A percentile compares a stretch with the other conserved stretches of the same genome.
phyloP scores from a whole-genome alignment of 2,888 invertebrate species.

The Drosophila meridiana region DNA sequence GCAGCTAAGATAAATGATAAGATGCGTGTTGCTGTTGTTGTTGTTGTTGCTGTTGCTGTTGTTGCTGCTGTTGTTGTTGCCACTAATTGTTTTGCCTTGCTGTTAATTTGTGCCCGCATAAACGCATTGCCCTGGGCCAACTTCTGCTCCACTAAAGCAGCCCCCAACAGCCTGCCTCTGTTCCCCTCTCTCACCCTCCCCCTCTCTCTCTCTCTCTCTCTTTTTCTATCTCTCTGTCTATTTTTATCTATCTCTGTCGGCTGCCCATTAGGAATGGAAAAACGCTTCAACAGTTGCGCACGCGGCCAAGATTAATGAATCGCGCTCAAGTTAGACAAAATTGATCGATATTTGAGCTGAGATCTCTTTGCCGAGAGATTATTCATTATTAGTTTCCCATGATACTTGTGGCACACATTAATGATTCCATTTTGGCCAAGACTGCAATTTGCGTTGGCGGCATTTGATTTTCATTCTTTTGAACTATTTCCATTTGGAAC shows the following conservation, averaged over 20 bases:
- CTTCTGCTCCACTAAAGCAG: constrained; percentile 69
- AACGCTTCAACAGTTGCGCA: constrained; percentile 76
- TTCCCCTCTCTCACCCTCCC: neutral
- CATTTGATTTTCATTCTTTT: constrained; percentile 49
- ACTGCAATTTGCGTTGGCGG: constrained; percentile 76
- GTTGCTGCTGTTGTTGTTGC: constrained; percentile 35
- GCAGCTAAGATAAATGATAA: constrained; percentile 75
- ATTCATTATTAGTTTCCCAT: constrained; percentile 75
- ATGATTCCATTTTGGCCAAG: constrained; percentile 50
- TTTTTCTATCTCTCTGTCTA: neutral
- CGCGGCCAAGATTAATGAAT: constrained; percentile 78
- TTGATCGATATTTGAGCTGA: constrained; percentile 74
- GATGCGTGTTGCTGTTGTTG: constrained; percentile 38
- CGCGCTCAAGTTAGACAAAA: constrained; percentile 59
- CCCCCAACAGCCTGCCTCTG: neutral
- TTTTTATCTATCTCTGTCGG: neutral
- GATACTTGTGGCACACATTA: constrained; percentile 49
- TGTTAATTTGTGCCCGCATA: constrained; percentile 80
- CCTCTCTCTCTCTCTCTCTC: neutral
- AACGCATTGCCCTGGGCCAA: constrained; percentile 73
- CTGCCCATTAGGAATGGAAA: constrained; percentile 15
- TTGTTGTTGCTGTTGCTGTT: constrained; percentile 26
- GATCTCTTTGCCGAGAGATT: constrained; percentile 6
- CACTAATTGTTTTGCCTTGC: constrained; percentile 76
- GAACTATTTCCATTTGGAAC: constrained; percentile 39